Percentiles rank a stretch among this genome's conserved stretches.
phyloP scores from a whole-genome alignment of 2,113 vertebrate genomes.

The Galbula dea region DNA sequence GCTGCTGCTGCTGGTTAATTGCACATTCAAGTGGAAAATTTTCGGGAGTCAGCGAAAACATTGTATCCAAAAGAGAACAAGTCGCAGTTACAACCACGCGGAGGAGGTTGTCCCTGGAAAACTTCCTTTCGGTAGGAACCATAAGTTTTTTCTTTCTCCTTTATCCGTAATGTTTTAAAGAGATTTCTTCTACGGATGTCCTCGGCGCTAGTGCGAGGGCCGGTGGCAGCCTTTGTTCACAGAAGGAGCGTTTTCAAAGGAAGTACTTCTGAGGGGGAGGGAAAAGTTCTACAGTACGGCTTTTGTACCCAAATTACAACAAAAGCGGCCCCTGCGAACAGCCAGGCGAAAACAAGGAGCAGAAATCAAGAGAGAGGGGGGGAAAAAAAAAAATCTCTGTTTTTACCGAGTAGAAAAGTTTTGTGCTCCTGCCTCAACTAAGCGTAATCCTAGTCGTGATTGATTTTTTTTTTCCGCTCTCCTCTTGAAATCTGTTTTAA shows the following conservation, averaged over 20 bases:
- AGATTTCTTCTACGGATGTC: neutral
- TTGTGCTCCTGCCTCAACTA: neutral
- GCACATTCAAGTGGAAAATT: conserved; percentile 89
- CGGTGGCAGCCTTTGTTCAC: conserved; percentile 75
- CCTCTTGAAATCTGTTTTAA: conserved; percentile 61
- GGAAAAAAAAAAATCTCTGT: neutral
- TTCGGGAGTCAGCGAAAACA: conserved; percentile 87
- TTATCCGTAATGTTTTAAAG: conserved; percentile 20
- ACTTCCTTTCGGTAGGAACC: conserved; percentile 81
- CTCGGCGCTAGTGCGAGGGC: conserved; percentile 39
- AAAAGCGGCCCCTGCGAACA: neutral
- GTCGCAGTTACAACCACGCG: conserved; percentile 82
- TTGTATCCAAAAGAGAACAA: conserved; percentile 86
- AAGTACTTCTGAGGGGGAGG: conserved; percentile 55
- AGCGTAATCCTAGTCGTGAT: neutral
- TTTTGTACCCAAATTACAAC: conserved; percentile 53
- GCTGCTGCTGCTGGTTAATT: conserved; percentile 83
- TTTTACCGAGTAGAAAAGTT: conserved; percentile 31
- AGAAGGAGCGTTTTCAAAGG: conserved; percentile 50
- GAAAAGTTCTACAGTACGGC: conserved; percentile 42
- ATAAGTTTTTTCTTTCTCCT: neutral
- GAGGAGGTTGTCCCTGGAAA: conserved; percentile 78
- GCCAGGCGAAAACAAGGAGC: neutral
- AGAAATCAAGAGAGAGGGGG: neutral
- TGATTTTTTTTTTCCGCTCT: conserved; percentile 1